phyloP scores from a whole-genome alignment of 2,113 vertebrate species.

The Sorex fumeus region DNA sequence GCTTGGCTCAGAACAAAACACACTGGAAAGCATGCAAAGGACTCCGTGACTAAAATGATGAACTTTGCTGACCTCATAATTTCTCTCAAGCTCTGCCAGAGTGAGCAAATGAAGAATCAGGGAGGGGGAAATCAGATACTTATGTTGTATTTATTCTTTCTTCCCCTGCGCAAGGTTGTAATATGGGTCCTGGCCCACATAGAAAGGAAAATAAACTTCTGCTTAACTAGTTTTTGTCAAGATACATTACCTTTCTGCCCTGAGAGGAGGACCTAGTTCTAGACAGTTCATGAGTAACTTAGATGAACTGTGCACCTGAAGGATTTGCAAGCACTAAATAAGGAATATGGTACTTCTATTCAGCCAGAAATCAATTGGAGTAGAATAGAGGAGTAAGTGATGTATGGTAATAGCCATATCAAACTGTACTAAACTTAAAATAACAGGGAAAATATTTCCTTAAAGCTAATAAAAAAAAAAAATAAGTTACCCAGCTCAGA shows the following conservation, averaged over 20 bases:
- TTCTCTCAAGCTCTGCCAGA: slow-evolving; percentile 24
- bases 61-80: not conserved
- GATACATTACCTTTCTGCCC: slow-evolving; percentile 46
- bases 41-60: not conserved
- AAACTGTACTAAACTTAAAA: slow-evolving; percentile 74
- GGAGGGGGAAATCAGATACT: slow-evolving; percentile 39
- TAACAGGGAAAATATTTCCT: slow-evolving; percentile 77
- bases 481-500: slow-evolving; percentile 72
- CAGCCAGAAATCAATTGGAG: slow-evolving; percentile 36
- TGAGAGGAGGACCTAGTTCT: slow-evolving; percentile 23
- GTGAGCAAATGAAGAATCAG: not conserved
- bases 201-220: slow-evolving; percentile 61
- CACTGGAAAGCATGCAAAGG: not conserved
- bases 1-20: not conserved
- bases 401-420: slow-evolving; percentile 77
- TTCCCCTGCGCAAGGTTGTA: slow-evolving; percentile 33
- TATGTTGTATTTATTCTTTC: not conserved
- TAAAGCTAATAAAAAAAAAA: slow-evolving; percentile 80
- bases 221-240: slow-evolving; percentile 66
- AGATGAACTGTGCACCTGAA: slow-evolving; percentile 41
- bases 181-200: not conserved
- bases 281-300: slow-evolving; percentile 45
- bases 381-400: slow-evolving; percentile 53
- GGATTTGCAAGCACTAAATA: slow-evolving; percentile 74
- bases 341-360: slow-evolving; percentile 68